These are phyloP conservation scores for Lophotriccus pileatus DNA, from an alignment of 2,797 vertebrate species.

Conservation along the genomic window DNA sequence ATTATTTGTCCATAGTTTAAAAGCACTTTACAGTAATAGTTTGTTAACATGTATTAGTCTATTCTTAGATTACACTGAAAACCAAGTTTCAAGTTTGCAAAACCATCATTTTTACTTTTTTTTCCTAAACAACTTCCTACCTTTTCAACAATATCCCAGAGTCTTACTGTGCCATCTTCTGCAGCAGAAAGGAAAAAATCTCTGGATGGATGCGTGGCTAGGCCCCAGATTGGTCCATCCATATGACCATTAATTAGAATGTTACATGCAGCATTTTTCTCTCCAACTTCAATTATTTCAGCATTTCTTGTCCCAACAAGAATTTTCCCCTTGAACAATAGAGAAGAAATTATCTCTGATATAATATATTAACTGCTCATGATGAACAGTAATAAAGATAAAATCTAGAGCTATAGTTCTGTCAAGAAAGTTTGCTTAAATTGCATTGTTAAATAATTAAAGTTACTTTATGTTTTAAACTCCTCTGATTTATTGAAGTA, in stretches of 20 bases:
- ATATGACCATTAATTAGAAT: slow-evolving; percentile 93
- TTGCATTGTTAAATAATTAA: not conserved
- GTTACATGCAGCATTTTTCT: slow-evolving; percentile 96
- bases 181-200: slow-evolving; percentile 94
- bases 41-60: not conserved
- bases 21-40: not conserved
- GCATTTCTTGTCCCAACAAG: slow-evolving; percentile 93
- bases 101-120: not conserved
- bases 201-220: slow-evolving; percentile 90
- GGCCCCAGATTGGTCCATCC: slow-evolving; percentile 94
- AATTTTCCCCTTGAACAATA: slow-evolving; percentile 88
- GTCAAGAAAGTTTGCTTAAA: not conserved
- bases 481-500: not conserved
- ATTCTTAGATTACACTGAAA: not conserved
- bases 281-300: slow-evolving; percentile 96
- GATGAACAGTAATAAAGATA: not conserved
- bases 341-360: not conserved
- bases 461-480: not conserved
- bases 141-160: slow-evolving; percentile 96
- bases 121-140: slow-evolving; percentile 65
- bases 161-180: slow-evolving; percentile 93
- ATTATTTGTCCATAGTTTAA: not conserved
- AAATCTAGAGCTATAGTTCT: not conserved
- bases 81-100: not conserved
- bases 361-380: not conserved